These are phyloP conservation scores for Conops quadrifasciatus DNA, from an alignment of 2,888 invertebrate species.

Conservation along the genomic window DNA sequence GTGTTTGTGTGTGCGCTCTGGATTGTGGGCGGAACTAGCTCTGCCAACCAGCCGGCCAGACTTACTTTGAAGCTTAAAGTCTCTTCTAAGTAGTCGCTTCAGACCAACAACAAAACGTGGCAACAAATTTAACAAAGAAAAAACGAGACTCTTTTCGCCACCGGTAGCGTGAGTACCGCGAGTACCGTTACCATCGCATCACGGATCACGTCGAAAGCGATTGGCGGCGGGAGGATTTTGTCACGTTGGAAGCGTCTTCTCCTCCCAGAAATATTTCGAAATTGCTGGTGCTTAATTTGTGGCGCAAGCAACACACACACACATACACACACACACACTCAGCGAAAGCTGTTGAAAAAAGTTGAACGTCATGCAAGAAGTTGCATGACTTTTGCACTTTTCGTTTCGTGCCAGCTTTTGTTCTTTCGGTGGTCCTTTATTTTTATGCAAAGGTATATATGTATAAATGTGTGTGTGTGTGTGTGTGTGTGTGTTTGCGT, in stretches of 20 bases:
- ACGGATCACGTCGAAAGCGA: too few species aligned
- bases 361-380: slow-evolving; percentile 22
- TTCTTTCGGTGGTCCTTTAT: not conserved
- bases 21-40: not conserved
- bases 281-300: slow-evolving; percentile 31
- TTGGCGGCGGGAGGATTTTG: too few species aligned
- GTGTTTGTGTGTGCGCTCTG: not conserved
- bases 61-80: too few species aligned
- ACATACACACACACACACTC: not conserved
- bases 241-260: too few species aligned
- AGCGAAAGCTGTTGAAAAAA: slow-evolving; percentile 23
- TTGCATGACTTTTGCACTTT: slow-evolving; percentile 1
- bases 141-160: too few species aligned
- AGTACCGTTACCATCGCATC: too few species aligned
- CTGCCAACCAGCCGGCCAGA: slow-evolving; percentile 13
- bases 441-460: not conserved
- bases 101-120: too few species aligned
- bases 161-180: too few species aligned
- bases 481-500: not conserved
- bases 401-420: not conserved
- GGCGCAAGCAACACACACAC: slow-evolving; percentile 7
- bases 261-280: slow-evolving; percentile 18
- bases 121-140: too few species aligned
- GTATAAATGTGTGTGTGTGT: too few species aligned
- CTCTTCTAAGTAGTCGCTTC: too few species aligned